phyloP scores from a whole-genome alignment of 2,113 vertebrate genomes.

The Sciurus niger region DNA sequence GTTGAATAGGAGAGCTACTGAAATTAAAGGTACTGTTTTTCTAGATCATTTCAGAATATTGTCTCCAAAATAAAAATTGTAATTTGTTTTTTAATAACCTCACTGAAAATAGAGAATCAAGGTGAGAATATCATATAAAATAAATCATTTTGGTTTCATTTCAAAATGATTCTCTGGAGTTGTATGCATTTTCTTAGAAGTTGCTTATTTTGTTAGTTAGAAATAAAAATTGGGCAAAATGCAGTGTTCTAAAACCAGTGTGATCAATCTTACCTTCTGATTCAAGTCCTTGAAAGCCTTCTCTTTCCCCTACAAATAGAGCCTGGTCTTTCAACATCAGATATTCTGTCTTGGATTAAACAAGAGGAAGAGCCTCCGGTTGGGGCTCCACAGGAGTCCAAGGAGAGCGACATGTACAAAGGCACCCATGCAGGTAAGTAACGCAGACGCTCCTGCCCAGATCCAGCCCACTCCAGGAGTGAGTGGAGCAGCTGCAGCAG shows the following conservation, averaged over 20 bases:
- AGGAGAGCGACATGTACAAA: constrained; percentile 78
- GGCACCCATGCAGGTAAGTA: constrained; percentile 77
- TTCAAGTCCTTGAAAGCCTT: constrained; percentile 32
- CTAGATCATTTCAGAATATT: not conserved
- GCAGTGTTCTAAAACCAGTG: not conserved
- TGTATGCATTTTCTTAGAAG: not conserved
- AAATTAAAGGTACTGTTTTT: not conserved
- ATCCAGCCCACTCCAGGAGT: not conserved
- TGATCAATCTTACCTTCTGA: constrained; percentile 26
- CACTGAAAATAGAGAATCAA: not conserved
- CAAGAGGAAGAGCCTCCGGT: constrained; percentile 88
- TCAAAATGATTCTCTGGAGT: not conserved
- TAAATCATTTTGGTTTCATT: not conserved
- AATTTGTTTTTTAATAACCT: not conserved
- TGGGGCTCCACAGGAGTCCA: constrained; percentile 73
- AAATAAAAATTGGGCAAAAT: constrained; percentile 42
- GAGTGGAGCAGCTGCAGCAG: not conserved
- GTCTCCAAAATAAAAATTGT: constrained; percentile 37
- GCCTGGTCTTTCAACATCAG: constrained; percentile 88
- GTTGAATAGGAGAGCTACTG: not conserved
- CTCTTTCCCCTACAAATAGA: constrained; percentile 76
- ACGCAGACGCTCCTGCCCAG: not conserved
- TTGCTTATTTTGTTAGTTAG: not conserved
- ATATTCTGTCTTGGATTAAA: constrained; percentile 91
- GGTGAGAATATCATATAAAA: not conserved